A percentile compares a stretch with the other conserved stretches of the same genome.
Evolutionary conservation across 2,113 vertebrate genomes (phyloP).

Genomic region (Burhinus oedicnemus): DNA sequence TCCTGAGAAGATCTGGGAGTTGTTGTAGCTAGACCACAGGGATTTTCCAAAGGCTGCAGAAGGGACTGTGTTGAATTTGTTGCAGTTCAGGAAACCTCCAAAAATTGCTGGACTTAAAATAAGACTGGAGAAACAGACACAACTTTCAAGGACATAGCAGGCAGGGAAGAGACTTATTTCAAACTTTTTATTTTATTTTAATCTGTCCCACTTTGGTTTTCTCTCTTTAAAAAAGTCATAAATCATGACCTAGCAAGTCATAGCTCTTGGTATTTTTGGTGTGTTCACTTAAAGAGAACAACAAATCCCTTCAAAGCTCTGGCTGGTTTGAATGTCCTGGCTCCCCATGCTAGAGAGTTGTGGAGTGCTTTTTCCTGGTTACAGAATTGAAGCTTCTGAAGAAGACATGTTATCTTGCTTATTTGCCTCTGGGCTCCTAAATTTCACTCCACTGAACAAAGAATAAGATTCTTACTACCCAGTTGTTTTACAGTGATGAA

Average conservation of each 20-base stretch:
- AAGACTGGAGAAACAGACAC: not conserved
- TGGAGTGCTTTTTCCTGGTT: not conserved
- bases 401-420: not conserved
- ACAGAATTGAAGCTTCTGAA: not conserved
- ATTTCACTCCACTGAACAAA: constrained; percentile 18
- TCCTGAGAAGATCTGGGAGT: not conserved
- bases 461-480: not conserved
- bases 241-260: not conserved
- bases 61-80: not conserved
- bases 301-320: not conserved
- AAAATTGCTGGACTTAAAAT: not conserved
- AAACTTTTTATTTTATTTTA: not conserved
- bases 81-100: not conserved
- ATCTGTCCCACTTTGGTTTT: not conserved
- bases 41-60: not conserved
- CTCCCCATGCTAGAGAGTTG: not conserved
- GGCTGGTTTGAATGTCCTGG: not conserved
- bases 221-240: not conserved
- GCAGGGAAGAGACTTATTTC: not conserved
- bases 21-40: not conserved
- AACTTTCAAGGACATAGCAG: not conserved
- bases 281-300: not conserved
- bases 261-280: not conserved
- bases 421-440: not conserved
- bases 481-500: not conserved